Evolutionary conservation across 2,888 invertebrate species (phyloP).

Genomic region (Linnaemya vulpina): DNA sequence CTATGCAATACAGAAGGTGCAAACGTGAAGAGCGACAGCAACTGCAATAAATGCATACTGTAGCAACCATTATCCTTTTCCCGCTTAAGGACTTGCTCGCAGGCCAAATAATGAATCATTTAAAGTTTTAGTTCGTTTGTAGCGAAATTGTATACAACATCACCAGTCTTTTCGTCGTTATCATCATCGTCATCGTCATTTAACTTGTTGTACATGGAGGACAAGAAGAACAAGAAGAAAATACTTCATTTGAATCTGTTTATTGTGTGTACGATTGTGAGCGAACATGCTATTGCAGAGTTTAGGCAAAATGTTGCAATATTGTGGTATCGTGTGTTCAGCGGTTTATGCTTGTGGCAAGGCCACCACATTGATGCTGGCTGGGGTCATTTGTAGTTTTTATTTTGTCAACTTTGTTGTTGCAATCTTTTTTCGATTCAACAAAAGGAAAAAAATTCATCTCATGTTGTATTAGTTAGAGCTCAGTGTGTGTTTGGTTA

Average conservation of each 20-base stretch:
- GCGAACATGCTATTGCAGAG: slow-evolving; percentile 20
- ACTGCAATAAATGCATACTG: slow-evolving; percentile 40
- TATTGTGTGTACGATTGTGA: slow-evolving; percentile 27
- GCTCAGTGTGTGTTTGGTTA: slow-evolving; percentile 71
- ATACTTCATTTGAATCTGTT: not conserved
- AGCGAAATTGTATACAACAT: slow-evolving; percentile 48
- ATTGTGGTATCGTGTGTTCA: slow-evolving; percentile 63
- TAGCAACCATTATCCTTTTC: slow-evolving; percentile 38
- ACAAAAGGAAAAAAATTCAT: slow-evolving; percentile 23
- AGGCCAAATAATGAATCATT: slow-evolving; percentile 56
- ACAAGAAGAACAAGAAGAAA: slow-evolving; percentile 10
- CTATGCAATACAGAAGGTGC: slow-evolving; percentile 26
- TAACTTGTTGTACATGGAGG: slow-evolving; percentile 36
- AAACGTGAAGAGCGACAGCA: slow-evolving; percentile 41
- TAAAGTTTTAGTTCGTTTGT: slow-evolving; percentile 48
- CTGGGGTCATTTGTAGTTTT: slow-evolving; percentile 64
- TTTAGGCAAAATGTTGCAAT: slow-evolving; percentile 66
- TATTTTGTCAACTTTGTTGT: slow-evolving; percentile 52
- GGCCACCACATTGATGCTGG: slow-evolving; percentile 66
- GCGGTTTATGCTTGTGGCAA: slow-evolving; percentile 69
- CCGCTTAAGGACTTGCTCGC: slow-evolving; percentile 24
- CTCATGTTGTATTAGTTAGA: slow-evolving; percentile 61
- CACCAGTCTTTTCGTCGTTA: slow-evolving; percentile 46
- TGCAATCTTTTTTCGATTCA: slow-evolving; percentile 28
- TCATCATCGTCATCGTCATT: slow-evolving; percentile 51